These are phyloP conservation scores for Pterocles burchelli DNA, from an alignment of 2,113 vertebrate genomes.

Conservation along the genomic window DNA sequence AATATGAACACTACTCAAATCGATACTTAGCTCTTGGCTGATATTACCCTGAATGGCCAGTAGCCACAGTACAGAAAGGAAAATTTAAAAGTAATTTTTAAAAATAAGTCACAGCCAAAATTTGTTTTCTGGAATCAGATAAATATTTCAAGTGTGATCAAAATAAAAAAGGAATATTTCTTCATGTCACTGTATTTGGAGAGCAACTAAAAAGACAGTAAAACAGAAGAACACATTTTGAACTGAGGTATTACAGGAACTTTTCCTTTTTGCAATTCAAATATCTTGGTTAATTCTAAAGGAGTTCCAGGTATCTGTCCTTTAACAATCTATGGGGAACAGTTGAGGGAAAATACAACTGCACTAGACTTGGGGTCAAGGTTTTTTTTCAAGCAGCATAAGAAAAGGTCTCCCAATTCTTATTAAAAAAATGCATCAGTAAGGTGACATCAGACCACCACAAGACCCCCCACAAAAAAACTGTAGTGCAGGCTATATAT, in stretches of 20 bases:
- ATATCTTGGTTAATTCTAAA: neutral
- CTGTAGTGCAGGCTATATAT: neutral
- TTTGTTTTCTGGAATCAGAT: neutral
- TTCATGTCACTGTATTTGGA: neutral
- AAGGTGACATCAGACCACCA: neutral
- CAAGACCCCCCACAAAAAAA: neutral
- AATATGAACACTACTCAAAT: neutral
- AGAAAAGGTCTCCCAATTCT: neutral
- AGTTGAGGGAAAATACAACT: neutral
- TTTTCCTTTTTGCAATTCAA: neutral
- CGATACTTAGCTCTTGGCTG: neutral
- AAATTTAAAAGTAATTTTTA: neutral
- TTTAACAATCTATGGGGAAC: neutral
- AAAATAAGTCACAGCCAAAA: neutral
- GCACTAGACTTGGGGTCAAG: neutral
- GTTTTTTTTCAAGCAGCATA: neutral
- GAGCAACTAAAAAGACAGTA: neutral
- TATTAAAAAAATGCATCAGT: neutral
- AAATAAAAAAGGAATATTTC: neutral
- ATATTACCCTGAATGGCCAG: neutral
- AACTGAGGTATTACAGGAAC: neutral
- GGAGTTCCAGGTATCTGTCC: neutral
- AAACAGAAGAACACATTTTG: neutral
- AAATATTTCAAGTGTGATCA: neutral
- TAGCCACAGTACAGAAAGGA: neutral